phyloP scores from a whole-genome alignment of 2,797 vertebrate species.

The Eulemur rubriventer region DNA sequence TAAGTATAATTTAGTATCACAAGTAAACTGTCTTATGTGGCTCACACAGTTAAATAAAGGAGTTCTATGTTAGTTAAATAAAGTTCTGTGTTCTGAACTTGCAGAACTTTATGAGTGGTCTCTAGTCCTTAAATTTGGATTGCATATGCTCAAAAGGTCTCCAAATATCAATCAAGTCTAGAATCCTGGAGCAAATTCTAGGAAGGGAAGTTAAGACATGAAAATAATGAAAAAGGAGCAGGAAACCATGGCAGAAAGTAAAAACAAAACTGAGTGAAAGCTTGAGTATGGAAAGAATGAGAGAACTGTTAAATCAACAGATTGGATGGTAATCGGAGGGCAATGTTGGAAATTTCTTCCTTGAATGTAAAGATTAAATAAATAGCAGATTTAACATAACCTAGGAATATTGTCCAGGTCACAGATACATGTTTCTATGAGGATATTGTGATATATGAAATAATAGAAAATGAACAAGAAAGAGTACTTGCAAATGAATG shows the following conservation, averaged over 20 bases:
- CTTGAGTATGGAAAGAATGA: not conserved
- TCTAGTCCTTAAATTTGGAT: not conserved
- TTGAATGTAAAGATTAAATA: not conserved
- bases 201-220: not conserved
- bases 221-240: not conserved
- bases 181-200: not conserved
- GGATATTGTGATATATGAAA: not conserved
- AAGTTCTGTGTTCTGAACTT: not conserved
- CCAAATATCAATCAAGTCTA: not conserved
- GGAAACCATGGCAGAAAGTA: not conserved
- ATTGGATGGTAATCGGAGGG: not conserved
- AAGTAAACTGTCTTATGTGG: not conserved
- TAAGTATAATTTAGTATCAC: not conserved
- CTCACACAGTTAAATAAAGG: not conserved
- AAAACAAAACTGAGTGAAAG: not conserved
- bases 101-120: not conserved
- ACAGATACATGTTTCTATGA: not conserved
- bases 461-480: not conserved
- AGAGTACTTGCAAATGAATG: not conserved
- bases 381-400: not conserved
- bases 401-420: not conserved
- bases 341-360: not conserved
- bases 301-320: not conserved
- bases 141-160: not conserved
- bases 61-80: no score